Conservation (phyloP, 2,113 vertebrate genomes). For the Lampris megalopsis region DNA sequence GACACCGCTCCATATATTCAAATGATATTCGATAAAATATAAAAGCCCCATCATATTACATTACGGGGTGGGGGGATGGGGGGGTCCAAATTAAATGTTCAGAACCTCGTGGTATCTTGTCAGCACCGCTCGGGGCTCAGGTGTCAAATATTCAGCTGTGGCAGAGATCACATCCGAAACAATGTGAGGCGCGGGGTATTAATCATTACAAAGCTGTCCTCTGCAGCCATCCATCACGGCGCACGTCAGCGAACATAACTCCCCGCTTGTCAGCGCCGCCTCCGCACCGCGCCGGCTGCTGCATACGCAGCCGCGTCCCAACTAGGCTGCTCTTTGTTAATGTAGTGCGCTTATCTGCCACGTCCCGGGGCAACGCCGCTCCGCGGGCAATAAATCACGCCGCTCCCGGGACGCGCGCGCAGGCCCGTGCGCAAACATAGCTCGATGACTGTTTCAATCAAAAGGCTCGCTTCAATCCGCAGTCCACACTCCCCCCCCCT, state of each 20-base stretch:
- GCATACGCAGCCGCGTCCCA: constrained; percentile 53
- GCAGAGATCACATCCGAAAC: constrained; percentile 7
- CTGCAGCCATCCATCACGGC: constrained; percentile 52
- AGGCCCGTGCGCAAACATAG: constrained; percentile 60
- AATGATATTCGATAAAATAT: not conserved
- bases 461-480: constrained; percentile 42
- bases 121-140: not conserved
- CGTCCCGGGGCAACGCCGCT: constrained; percentile 68
- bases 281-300: constrained; percentile 41
- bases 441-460: constrained; percentile 64
- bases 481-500: constrained; percentile 25
- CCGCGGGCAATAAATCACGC: constrained; percentile 73
- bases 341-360: constrained; percentile 60
- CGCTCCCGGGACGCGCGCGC: constrained; percentile 53
- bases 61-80: not conserved
- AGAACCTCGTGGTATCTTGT: not conserved
- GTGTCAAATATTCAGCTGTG: constrained; percentile 19
- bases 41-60: not conserved
- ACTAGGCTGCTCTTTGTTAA: constrained; percentile 54
- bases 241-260: constrained; percentile 41
- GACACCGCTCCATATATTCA: not conserved
- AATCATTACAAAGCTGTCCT: constrained; percentile 27
- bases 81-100: not conserved
- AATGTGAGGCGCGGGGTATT: constrained; percentile 11
- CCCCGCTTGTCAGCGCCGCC: constrained; percentile 22